Conservation (phyloP, 1,140 invertebrate species). For the Bombus waltoni region DNA sequence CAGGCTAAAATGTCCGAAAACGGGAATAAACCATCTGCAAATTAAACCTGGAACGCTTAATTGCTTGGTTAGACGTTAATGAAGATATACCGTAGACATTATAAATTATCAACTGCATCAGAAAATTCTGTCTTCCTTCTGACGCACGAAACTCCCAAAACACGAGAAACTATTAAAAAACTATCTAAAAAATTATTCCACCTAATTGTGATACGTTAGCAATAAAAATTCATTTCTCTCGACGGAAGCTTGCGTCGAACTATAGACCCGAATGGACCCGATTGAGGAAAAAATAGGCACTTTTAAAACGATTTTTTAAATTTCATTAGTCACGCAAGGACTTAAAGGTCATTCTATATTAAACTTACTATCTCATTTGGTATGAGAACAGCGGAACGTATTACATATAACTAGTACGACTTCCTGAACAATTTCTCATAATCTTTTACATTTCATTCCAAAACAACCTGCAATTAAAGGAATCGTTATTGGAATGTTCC, state of each 20-base stretch:
- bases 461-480: neutral
- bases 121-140: neutral
- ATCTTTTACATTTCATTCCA: no score
- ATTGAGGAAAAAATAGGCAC: neutral
- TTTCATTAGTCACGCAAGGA: neutral
- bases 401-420: neutral
- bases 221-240: neutral
- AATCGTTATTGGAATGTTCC: neutral
- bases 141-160: neutral
- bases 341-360: neutral
- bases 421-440: neutral
- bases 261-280: no score
- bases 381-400: neutral
- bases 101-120: no score
- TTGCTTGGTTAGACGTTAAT: neutral
- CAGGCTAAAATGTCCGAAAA: constrained; percentile 38
- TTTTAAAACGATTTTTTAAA: neutral
- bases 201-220: no score
- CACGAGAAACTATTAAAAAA: neutral
- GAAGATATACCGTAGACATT: neutral
- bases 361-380: neutral
- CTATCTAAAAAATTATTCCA: no score
- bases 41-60: neutral
- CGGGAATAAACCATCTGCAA: neutral
- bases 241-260: neutral